Conservation (phyloP, 2,113 vertebrate genomes). For the Gymnobelideus leadbeateri region DNA sequence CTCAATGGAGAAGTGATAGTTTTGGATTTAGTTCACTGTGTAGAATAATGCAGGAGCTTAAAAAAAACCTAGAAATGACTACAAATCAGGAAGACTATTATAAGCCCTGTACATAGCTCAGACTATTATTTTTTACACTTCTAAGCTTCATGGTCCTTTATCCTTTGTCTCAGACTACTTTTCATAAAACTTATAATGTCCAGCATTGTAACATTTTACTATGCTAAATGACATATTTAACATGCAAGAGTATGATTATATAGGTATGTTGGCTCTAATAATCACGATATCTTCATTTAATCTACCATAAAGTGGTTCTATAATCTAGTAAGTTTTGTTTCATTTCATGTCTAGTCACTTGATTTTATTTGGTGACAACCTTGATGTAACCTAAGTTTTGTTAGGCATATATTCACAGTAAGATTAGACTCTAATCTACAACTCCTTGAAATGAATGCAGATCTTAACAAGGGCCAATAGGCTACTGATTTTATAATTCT, state of each 20-base stretch:
- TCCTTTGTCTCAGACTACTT: neutral
- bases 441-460: neutral
- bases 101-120: neutral
- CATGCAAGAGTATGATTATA: neutral
- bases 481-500: conserved; percentile 14
- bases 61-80: neutral
- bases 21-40: neutral
- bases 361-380: neutral
- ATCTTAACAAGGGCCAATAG: neutral
- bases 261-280: neutral
- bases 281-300: conserved; percentile 5
- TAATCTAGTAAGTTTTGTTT: neutral
- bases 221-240: neutral
- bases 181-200: conserved; percentile 17
- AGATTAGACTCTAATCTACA: conserved; percentile 3
- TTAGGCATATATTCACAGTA: neutral
- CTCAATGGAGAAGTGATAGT: neutral
- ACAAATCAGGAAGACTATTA: neutral
- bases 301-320: conserved; percentile 6
- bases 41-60: neutral
- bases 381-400: conserved; percentile 29
- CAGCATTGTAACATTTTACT: neutral
- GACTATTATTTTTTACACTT: neutral
- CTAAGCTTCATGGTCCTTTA: neutral
- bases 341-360: neutral